phyloP scores from a whole-genome alignment of 2,888 invertebrate genomes.

The Corbicula japonica region DNA sequence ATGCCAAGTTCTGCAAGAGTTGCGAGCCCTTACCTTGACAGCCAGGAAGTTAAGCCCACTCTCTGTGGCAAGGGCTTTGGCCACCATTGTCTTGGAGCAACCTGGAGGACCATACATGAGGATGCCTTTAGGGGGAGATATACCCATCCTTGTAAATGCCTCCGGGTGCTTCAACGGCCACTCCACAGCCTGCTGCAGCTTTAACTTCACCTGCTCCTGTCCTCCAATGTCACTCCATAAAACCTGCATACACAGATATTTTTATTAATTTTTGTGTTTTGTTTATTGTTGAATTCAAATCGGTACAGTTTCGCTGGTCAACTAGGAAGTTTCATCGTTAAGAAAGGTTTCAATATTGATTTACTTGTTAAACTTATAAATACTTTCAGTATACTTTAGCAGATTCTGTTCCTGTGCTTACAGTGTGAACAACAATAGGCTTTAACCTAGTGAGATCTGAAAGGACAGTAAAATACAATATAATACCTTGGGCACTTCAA shows the following conservation, averaged over 20 bases:
- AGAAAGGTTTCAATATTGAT: no score
- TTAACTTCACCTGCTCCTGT: slow-evolving; percentile 93
- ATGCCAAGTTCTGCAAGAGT: no score
- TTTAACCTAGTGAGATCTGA: no score
- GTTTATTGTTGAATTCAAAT: no score
- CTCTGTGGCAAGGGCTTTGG: slow-evolving; percentile 98
- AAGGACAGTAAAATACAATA: not conserved
- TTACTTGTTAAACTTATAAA: no score
- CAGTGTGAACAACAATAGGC: no score
- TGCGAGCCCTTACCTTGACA: slow-evolving; percentile 93
- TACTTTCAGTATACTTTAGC: no score
- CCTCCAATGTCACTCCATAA: slow-evolving; percentile 97
- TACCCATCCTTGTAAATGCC: slow-evolving; percentile 92
- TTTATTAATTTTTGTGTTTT: no score
- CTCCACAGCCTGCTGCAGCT: slow-evolving; percentile 95
- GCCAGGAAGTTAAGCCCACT: slow-evolving; percentile 98
- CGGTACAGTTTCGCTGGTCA: no score
- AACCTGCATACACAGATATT: no score
- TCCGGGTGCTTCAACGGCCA: slow-evolving; percentile 97
- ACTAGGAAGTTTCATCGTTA: no score
- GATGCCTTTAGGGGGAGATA: slow-evolving; percentile 95
- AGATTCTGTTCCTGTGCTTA: no score
- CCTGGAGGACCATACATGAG: slow-evolving; percentile 99
- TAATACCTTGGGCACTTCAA: slow-evolving; percentile 94
- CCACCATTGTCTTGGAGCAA: slow-evolving; percentile 99